Conservation (phyloP, 2,888 invertebrate species). For the Tridacna crocea region DNA sequence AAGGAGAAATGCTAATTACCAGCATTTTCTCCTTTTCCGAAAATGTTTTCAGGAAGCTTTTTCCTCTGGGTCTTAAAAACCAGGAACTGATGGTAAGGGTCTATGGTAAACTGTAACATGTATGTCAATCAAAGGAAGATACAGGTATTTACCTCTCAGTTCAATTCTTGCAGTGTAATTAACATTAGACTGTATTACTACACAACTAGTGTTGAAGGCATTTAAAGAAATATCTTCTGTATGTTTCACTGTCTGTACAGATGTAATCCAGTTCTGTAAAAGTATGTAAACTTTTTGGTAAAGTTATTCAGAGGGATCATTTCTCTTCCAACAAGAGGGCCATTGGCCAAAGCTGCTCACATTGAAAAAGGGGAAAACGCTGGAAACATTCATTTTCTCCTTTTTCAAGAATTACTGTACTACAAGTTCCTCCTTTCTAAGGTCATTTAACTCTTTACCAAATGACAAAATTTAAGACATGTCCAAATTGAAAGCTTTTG, state of each 20-base stretch:
- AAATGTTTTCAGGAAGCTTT: too few species aligned
- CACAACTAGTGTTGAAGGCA: conserved; percentile 81
- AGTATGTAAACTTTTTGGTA: too few species aligned
- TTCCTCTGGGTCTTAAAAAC: too few species aligned
- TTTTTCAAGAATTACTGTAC: too few species aligned
- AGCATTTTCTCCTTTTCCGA: too few species aligned
- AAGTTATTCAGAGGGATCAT: too few species aligned
- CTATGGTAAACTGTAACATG: too few species aligned
- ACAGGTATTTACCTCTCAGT: conserved; percentile 67
- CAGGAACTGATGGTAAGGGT: too few species aligned
- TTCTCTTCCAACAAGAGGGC: not conserved
- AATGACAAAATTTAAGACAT: not conserved
- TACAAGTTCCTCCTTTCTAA: too few species aligned
- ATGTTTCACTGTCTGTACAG: conserved; percentile 46
- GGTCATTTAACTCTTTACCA: not conserved
- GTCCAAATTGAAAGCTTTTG: not conserved
- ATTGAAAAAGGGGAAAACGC: not conserved
- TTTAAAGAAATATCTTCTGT: conserved; percentile 71
- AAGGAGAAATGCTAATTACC: too few species aligned
- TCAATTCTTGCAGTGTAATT: conserved; percentile 74
- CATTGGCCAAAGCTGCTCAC: too few species aligned
- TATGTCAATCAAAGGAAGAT: not conserved
- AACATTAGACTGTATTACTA: conserved; percentile 77
- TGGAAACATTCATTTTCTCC: too few species aligned
- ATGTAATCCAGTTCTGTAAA: conserved; percentile 43